These are phyloP conservation scores for Zosterops japonicus DNA, from an alignment of 2,113 vertebrate genomes.

Conservation along the genomic window DNA sequence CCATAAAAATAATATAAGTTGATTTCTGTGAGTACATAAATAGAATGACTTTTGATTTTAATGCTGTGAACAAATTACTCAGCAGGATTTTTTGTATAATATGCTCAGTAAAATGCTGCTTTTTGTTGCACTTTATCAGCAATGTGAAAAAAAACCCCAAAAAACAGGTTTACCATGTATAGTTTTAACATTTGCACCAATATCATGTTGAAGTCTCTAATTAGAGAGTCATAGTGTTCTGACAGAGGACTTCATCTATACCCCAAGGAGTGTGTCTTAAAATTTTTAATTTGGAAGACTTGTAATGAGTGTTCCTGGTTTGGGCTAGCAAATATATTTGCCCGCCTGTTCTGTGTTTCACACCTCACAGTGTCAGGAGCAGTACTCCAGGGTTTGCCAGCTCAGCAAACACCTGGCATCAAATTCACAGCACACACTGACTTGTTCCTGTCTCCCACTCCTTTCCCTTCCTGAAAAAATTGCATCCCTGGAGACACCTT, in stretches of 20 bases:
- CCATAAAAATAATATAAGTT: not conserved
- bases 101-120: not conserved
- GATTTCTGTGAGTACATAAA: not conserved
- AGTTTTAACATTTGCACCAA: not conserved
- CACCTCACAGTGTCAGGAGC: not conserved
- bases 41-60: not conserved
- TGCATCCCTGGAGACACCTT: not conserved
- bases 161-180: not conserved
- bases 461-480: not conserved
- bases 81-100: not conserved
- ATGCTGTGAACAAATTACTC: not conserved
- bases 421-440: not conserved
- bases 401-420: not conserved
- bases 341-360: not conserved
- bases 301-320: not conserved
- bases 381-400: not conserved
- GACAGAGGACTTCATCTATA: conserved; percentile 9
- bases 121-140: not conserved
- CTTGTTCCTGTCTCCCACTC: not conserved
- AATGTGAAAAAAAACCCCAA: not conserved
- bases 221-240: conserved; percentile 15
- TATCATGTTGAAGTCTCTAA: not conserved
- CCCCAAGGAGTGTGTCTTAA: not conserved
- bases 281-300: not conserved
- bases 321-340: not conserved